phyloP scores from a whole-genome alignment of 2,113 vertebrate genomes.

The Xiphorhynchus elegans region DNA sequence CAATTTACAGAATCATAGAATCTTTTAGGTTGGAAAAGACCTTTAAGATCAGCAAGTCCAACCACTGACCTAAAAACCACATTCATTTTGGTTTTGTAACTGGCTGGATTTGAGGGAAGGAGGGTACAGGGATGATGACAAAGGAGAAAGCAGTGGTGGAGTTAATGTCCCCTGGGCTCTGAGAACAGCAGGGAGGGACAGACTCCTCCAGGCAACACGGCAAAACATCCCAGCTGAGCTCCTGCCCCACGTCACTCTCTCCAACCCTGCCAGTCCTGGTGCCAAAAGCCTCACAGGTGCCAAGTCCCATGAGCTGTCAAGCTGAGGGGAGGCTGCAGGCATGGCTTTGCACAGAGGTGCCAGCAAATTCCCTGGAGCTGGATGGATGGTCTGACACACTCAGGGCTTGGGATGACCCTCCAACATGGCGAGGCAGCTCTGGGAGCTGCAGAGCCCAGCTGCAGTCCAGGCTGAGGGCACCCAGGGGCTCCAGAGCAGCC shows the following conservation, averaged over 20 bases:
- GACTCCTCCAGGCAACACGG: neutral
- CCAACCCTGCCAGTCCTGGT: accelerated
- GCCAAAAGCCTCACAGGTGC: neutral
- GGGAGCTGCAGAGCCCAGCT: neutral
- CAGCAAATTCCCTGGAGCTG: neutral
- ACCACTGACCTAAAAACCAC: no score
- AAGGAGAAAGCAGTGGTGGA: accelerated
- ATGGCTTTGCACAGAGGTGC: neutral
- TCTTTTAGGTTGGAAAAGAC: neutral
- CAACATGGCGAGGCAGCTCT: accelerated
- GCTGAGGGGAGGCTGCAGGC: neutral
- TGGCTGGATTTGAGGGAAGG: neutral
- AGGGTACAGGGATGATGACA: neutral
- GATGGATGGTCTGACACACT: accelerated
- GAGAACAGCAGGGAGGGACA: neutral
- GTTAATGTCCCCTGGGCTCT: neutral
- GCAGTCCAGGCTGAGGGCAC: neutral
- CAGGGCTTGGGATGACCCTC: neutral
- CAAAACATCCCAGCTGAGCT: neutral
- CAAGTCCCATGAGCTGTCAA: neutral
- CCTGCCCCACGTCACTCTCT: neutral
- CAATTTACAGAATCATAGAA: neutral
- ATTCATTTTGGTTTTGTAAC: neutral
- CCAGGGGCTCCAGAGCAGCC: neutral
- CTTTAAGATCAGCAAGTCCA: neutral